Conservation (phyloP, 2,888 invertebrate genomes). For the Xestoiulus laeticollis region DNA sequence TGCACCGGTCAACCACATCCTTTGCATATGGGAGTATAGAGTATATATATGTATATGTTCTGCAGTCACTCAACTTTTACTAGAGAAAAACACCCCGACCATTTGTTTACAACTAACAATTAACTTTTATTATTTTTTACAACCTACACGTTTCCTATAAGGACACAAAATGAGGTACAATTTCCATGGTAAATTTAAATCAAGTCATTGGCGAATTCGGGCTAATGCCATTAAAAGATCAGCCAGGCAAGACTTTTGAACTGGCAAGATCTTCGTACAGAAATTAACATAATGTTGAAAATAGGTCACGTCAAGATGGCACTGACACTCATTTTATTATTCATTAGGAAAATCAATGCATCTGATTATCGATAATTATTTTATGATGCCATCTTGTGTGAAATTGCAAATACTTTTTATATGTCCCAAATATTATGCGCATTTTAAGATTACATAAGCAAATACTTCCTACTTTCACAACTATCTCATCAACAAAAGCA, state of each 20-base stretch:
- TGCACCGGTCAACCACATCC: background rate
- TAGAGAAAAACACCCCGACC: background rate
- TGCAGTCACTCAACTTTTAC: background rate
- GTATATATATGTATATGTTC: no score
- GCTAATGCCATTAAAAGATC: background rate
- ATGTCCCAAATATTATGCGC: background rate
- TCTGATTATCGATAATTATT: slow-evolving; percentile 1
- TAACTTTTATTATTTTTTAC: background rate
- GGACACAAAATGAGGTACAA: background rate
- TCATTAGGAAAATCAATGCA: background rate
- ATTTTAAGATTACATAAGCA: background rate
- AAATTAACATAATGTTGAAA: background rate
- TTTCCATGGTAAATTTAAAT: background rate
- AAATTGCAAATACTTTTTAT: background rate
- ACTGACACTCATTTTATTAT: slow-evolving; percentile 1
- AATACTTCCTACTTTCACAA: background rate
- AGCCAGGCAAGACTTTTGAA: background rate
- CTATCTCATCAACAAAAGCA: background rate
- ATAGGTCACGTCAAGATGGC: background rate
- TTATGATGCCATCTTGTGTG: background rate
- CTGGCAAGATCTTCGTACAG: background rate
- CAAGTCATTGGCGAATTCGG: background rate
- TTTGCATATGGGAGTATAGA: background rate
- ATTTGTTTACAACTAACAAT: background rate
- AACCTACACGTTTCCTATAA: background rate